Evolutionary conservation across 2,797 vertebrate species (phyloP).

Genomic region (Botia almorhae): DNA sequence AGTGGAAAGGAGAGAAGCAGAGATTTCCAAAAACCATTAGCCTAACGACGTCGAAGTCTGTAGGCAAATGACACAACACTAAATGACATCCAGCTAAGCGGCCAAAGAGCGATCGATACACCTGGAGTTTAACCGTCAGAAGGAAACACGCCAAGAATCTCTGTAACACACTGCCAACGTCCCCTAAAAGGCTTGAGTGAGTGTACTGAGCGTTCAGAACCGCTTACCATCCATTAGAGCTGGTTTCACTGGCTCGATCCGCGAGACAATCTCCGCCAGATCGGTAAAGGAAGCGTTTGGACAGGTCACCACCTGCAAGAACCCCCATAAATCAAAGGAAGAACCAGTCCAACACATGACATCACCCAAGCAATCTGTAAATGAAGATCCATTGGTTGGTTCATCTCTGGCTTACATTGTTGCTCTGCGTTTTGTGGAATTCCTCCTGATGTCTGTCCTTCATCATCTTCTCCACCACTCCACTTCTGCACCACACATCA

Average conservation of each 20-base stretch:
- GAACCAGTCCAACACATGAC: slow-evolving; percentile 15
- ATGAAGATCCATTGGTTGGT: not conserved
- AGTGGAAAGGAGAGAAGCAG: slow-evolving; percentile 11
- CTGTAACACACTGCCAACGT: slow-evolving; percentile 22
- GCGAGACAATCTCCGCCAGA: slow-evolving; percentile 93
- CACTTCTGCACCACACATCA: slow-evolving; percentile 89
- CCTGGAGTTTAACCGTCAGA: not conserved
- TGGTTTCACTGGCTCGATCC: slow-evolving; percentile 88
- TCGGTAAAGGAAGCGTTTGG: slow-evolving; percentile 95
- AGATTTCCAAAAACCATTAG: slow-evolving; percentile 34
- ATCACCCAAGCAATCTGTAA: not conserved
- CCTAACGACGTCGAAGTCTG: slow-evolving; percentile 27
- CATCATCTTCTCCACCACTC: slow-evolving; percentile 93
- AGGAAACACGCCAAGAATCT: slow-evolving; percentile 21
- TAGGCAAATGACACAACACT: slow-evolving; percentile 24
- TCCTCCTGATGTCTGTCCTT: slow-evolving; percentile 88
- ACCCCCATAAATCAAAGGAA: slow-evolving; percentile 24
- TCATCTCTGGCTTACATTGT: slow-evolving; percentile 71
- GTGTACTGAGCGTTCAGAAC: not conserved
- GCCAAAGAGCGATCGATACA: slow-evolving; percentile 41
- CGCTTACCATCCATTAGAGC: slow-evolving; percentile 85
- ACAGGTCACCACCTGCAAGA: slow-evolving; percentile 83
- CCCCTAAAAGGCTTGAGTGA: not conserved
- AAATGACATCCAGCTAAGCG: slow-evolving; percentile 30
- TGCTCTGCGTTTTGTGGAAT: slow-evolving; percentile 83